Evolutionary conservation across 2,113 vertebrate genomes (phyloP), one percentile per base, ranked within the genome.

Genomic region (Glaucomys volans): DNA sequence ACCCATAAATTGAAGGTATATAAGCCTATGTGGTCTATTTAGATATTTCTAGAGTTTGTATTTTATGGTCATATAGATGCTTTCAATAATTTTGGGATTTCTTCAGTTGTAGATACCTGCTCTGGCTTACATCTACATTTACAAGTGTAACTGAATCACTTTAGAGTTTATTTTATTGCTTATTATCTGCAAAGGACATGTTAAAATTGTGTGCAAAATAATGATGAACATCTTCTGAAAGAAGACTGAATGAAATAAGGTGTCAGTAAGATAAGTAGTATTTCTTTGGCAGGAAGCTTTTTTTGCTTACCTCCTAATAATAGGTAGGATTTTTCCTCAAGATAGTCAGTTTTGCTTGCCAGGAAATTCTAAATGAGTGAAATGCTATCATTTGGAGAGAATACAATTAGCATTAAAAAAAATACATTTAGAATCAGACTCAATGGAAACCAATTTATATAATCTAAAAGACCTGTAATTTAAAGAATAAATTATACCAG

Each of bases 121-220:
- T 93, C 28, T 89, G 10, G 87, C 32, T 54, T 72, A 18, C 32
- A 57, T 93, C 42, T 47, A 4, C 8, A 14, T 37, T 44, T 47
- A n/a, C 74, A 37, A 18, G 0, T 47, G 37, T 64, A 12, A 37
- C 26, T 93, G 30, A 22, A 11, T 79, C 32, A 22, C 2, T 24
- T 7, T 24, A 37, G 16, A 66, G 16, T 67, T 90, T 37, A 20
- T 80, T 96, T 87, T 93, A 44, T 37, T 86, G 14, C 12, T 72
- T 87, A 62, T 94, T 62, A 87, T 87, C 64, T 84, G 24, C 62
- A 91, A 1, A 92, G 10, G 18, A 66, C 71, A 44, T 44, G 1
- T 28, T 84, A 10, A 4, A 88, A 74, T 82, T 79, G 22, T 67
- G 10, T 89, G 4, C 11, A 96, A 81, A 95, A 42, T 77, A 95